phyloP scores from a whole-genome alignment of 2,797 vertebrate species.

The Gymnothorax javanicus region DNA sequence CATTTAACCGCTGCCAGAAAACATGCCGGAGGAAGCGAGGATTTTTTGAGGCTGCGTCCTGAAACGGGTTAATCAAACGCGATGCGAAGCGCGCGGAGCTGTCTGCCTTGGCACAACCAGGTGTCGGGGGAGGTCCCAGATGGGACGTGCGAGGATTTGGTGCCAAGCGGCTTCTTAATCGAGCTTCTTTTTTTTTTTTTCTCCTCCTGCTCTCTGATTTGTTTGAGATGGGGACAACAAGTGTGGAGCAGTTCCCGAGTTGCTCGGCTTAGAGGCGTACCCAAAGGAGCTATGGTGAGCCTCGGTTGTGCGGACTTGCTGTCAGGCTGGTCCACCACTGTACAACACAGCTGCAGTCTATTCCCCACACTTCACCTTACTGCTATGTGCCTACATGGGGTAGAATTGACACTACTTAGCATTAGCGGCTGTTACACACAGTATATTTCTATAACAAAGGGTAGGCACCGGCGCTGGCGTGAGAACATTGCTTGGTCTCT shows the following conservation, averaged over 20 bases:
- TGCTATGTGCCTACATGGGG: not conserved
- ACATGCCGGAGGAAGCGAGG: not conserved
- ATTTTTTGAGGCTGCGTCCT: not conserved
- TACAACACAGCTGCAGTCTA: not conserved
- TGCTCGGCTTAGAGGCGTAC: constrained; percentile 71
- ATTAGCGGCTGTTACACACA: not conserved
- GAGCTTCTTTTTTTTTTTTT: constrained; percentile 53
- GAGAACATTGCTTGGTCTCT: no score
- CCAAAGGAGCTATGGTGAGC: constrained; percentile 78
- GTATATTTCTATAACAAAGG: no score
- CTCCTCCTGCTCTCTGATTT: constrained; percentile 55
- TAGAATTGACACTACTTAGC: not conserved
- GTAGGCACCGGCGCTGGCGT: no score
- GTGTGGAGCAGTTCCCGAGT: not conserved
- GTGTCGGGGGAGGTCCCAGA: constrained; percentile 73
- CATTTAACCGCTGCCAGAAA: constrained; percentile 17
- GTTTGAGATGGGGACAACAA: not conserved
- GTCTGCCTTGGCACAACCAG: constrained; percentile 73
- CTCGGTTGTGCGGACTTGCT: constrained; percentile 74
- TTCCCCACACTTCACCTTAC: not conserved
- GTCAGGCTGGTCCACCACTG: not conserved
- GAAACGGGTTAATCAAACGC: constrained; percentile 2
- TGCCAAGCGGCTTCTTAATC: constrained; percentile 74
- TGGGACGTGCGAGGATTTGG: constrained; percentile 68
- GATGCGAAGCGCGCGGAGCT: constrained; percentile 51